Conservation (phyloP, 2,888 invertebrate species). For the Meloe dianella region DNA sequence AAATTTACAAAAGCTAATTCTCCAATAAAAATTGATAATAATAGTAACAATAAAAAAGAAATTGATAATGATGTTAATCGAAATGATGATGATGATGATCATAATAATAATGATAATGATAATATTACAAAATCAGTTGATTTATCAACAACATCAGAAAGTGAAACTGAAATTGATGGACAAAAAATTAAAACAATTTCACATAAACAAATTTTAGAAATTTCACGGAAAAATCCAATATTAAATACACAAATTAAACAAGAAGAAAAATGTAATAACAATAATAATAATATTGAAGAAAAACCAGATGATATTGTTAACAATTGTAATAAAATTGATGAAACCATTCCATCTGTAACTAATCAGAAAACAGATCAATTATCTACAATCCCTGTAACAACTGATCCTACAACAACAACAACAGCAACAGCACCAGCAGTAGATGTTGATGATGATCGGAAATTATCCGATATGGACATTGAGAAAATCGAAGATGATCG, state of each 20-base stretch:
- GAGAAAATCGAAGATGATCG: slow-evolving; percentile 44
- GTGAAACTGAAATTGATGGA: slow-evolving; percentile 59
- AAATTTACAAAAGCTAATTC: slow-evolving; percentile 46
- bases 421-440: neutral
- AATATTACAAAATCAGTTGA: slow-evolving; percentile 45
- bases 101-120: slow-evolving; percentile 19
- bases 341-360: slow-evolving; percentile 9
- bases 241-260: slow-evolving; percentile 22
- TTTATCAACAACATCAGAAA: slow-evolving; percentile 56
- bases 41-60: slow-evolving; percentile 23
- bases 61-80: slow-evolving; percentile 26
- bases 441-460: slow-evolving; percentile 36
- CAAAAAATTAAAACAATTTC: slow-evolving; percentile 59
- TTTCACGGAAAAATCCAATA: slow-evolving; percentile 42
- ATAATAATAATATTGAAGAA: slow-evolving; percentile 27
- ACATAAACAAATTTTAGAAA: slow-evolving; percentile 54
- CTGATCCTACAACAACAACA: neutral
- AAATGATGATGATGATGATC: slow-evolving; percentile 24
- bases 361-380: slow-evolving; percentile 19
- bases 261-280: slow-evolving; percentile 30
- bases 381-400: neutral
- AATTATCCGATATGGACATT: slow-evolving; percentile 49
- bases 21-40: slow-evolving; percentile 57
- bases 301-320: slow-evolving; percentile 3
- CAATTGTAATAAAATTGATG: slow-evolving; percentile 15